phyloP scores from a whole-genome alignment of 2,797 vertebrate genomes.

The Vespertilio murinus region DNA sequence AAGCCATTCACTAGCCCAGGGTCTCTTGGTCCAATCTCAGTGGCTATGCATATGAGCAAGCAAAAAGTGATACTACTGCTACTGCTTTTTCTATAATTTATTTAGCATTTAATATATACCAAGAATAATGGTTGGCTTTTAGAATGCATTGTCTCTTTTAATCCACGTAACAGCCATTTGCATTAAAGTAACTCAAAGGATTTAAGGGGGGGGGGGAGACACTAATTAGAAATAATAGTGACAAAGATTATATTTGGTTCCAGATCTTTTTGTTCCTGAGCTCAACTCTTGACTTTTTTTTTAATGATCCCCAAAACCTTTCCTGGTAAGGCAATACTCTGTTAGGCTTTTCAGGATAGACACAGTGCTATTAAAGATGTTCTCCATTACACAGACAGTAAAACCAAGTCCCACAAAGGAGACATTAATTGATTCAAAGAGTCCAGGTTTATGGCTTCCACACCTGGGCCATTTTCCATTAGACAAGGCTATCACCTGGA shows the following conservation, averaged over 20 bases:
- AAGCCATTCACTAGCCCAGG: neutral
- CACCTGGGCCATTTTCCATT: neutral
- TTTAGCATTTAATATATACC: neutral
- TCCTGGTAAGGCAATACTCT: constrained; percentile 6
- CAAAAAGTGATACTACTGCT: neutral
- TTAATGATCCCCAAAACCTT: neutral
- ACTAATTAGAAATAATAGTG: neutral
- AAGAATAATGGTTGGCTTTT: constrained; percentile 3
- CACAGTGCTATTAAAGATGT: neutral
- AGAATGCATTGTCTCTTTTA: neutral
- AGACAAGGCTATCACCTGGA: neutral
- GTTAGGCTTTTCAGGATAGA: neutral
- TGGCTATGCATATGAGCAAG: neutral
- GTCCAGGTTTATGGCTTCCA: neutral
- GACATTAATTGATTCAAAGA: constrained; percentile 21
- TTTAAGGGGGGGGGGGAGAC: neutral
- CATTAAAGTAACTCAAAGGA: neutral
- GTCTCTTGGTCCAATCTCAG: neutral
- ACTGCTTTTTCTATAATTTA: neutral
- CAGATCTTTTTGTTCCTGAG: constrained; percentile 27
- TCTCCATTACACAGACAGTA: neutral
- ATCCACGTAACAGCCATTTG: neutral
- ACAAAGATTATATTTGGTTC: constrained; percentile 22
- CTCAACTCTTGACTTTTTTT: neutral
- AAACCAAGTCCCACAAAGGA: constrained; percentile 26